These are phyloP conservation scores for Drosophila gaucha DNA, from an alignment of 2,888 invertebrate genomes.

Conservation along the genomic window DNA sequence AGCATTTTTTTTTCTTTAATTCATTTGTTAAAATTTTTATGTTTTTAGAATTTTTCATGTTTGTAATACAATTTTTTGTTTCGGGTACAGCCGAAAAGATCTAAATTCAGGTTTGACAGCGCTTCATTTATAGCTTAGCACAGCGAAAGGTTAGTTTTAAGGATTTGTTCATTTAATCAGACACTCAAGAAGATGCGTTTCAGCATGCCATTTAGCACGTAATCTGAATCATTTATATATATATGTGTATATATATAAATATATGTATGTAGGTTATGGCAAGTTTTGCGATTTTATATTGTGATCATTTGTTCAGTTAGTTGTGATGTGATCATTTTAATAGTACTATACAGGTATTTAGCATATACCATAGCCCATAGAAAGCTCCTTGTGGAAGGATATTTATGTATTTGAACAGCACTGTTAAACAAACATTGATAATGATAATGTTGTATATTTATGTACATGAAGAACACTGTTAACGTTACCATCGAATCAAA, in stretches of 20 bases:
- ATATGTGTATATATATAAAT: slow-evolving; percentile 5
- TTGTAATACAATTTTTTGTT: not conserved
- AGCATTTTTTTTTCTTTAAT: slow-evolving; percentile 11
- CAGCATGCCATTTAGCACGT: slow-evolving; percentile 58
- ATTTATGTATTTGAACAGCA: slow-evolving; percentile 9
- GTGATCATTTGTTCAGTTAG: slow-evolving; percentile 53
- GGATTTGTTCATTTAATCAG: slow-evolving; percentile 15
- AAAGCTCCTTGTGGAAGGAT: slow-evolving; percentile 7
- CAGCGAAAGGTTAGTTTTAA: not conserved
- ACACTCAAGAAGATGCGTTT: slow-evolving; percentile 53
- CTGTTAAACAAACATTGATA: not conserved
- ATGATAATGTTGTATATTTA: slow-evolving; percentile 1
- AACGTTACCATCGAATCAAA: slow-evolving; percentile 67
- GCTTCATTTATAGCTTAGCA: not conserved
- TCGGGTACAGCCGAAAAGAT: not conserved
- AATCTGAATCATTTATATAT: slow-evolving; percentile 11
- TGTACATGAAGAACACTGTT: slow-evolving; percentile 40
- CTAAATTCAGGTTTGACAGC: not conserved
- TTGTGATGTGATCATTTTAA: slow-evolving; percentile 41
- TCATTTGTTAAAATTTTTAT: not conserved
- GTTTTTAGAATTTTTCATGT: not conserved
- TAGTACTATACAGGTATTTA: slow-evolving; percentile 21
- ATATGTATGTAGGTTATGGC: slow-evolving; percentile 15
- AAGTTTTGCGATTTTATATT: slow-evolving; percentile 37
- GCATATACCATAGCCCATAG: slow-evolving; percentile 16